Base-by-base conservation (phyloP, 2,797 vertebrate genomes). In the Myripristis murdjan region DNA sequence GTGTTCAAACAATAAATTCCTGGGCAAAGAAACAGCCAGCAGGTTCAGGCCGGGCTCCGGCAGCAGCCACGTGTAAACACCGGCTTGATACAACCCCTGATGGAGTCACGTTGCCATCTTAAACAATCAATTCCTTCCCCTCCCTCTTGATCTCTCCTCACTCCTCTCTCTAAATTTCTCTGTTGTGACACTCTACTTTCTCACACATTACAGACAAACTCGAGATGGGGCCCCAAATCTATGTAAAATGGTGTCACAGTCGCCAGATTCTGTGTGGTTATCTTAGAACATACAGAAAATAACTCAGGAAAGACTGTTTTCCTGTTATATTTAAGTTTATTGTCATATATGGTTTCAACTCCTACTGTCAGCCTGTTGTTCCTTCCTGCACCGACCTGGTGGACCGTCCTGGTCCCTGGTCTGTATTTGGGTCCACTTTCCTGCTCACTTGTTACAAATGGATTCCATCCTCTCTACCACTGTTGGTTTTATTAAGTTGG, bases 11-110 rank as follows among this genome's bases (percentile, higher is more conserved):
- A 73, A 73, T 64, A 44, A 64, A 81, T 79, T 71, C 75, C 54
- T 54, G 16, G 68, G 55, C 77, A 85, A 84, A 84, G 73, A 81
- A 64, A 58, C 68, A 14, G 47, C 44, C 0, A 1, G 41, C 24
- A 7, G 59, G 23, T 51, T 73, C 22, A 68, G 66, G 20, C 71
- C 39, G 51, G 43, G 44, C 64, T 73, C 59, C 23, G 55, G 70
- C 56, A 59, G 56, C 78, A 71, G 73, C 54, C 14, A 5, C 77
- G 77, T 70, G 68, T 81, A 83, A 89, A 87, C 74, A 77, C 54
- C 52, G 6, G 75, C 74, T 91, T 75, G 5, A 83, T 89, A 72
- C 76, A 73, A 79, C 78, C 75, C 52, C 70, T 67, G 79, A 88
- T 83, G 62, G 77, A 90, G 86, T 84, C 64, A 69, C n/a, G 31